Conservation (phyloP, 2,888 invertebrate genomes). For the Brachylomia viminalis region DNA sequence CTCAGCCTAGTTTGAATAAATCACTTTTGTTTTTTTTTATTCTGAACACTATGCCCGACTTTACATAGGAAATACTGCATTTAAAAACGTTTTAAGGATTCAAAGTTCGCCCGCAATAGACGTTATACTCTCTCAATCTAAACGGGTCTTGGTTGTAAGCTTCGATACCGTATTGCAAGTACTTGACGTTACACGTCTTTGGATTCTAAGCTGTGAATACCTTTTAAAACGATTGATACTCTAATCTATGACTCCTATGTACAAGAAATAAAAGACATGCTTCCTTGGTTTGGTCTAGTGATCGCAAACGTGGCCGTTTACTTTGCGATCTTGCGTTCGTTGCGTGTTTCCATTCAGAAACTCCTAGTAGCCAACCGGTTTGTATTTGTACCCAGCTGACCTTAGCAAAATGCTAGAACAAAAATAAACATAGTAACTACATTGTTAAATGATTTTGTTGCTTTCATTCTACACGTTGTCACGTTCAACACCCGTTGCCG, state of each 20-base stretch:
- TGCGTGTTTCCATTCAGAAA: too few relatives aligned
- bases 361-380: too few relatives aligned
- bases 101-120: not conserved
- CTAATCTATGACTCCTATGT: conserved; percentile 5
- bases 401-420: conserved; percentile 1
- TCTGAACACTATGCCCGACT: not conserved
- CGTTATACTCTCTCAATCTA: not conserved
- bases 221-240: conserved; percentile 22
- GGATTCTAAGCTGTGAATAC: conserved; percentile 12
- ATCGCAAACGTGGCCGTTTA: not conserved
- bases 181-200: conserved; percentile 27
- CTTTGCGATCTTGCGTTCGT: not conserved
- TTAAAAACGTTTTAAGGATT: too few relatives aligned
- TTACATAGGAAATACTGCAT: not conserved
- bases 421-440: conserved; percentile 28
- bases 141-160: conserved; percentile 32
- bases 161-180: conserved; percentile 22
- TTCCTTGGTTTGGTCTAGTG: not conserved
- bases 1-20: too few relatives aligned
- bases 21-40: too few relatives aligned
- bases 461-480: conserved; percentile 23
- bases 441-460: conserved; percentile 32
- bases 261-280: not conserved
- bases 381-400: not conserved
- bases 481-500: conserved; percentile 19